These are phyloP conservation scores for Hyles lineata DNA, from an alignment of 2,888 invertebrate genomes.

Conservation along the genomic window DNA sequence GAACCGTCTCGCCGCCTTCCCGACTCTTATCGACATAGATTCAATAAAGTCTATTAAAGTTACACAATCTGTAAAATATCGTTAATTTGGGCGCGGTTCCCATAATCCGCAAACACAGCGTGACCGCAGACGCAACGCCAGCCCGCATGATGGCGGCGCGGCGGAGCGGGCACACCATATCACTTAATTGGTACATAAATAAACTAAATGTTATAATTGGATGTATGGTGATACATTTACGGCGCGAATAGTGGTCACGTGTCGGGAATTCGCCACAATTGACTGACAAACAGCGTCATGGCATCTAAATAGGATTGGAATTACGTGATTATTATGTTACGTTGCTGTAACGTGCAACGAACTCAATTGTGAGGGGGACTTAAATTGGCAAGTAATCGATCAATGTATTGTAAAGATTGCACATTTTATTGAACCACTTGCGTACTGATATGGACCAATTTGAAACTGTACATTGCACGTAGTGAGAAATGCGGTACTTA, in stretches of 20 bases:
- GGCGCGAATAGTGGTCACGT: slow-evolving; percentile 81
- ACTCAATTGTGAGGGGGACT: slow-evolving; percentile 45
- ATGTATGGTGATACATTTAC: slow-evolving; percentile 73
- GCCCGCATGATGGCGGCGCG: slow-evolving; percentile 73
- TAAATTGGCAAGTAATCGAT: slow-evolving; percentile 25
- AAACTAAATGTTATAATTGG: slow-evolving; percentile 68
- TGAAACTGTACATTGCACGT: neutral
- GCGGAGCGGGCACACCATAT: slow-evolving; percentile 37
- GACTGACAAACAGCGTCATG: slow-evolving; percentile 63
- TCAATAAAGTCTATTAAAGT: slow-evolving; percentile 56
- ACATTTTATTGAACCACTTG: slow-evolving; percentile 14
- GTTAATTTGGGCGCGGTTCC: slow-evolving; percentile 37
- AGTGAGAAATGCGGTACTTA: neutral
- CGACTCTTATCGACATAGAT: slow-evolving; percentile 66
- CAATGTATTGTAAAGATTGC: slow-evolving; percentile 1
- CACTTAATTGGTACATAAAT: slow-evolving; percentile 79
- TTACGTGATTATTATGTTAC: slow-evolving; percentile 78
- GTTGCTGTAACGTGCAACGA: slow-evolving; percentile 60
- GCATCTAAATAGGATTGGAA: slow-evolving; percentile 65
- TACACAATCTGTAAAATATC: slow-evolving; percentile 40
- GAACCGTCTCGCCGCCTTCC: slow-evolving; percentile 67
- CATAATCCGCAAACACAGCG: slow-evolving; percentile 41
- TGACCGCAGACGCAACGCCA: slow-evolving; percentile 38
- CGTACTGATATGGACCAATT: neutral
- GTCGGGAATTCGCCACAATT: slow-evolving; percentile 76